These are phyloP conservation scores for Callipepla californica DNA, from an alignment of 2,113 vertebrate genomes.

Conservation along the genomic window DNA sequence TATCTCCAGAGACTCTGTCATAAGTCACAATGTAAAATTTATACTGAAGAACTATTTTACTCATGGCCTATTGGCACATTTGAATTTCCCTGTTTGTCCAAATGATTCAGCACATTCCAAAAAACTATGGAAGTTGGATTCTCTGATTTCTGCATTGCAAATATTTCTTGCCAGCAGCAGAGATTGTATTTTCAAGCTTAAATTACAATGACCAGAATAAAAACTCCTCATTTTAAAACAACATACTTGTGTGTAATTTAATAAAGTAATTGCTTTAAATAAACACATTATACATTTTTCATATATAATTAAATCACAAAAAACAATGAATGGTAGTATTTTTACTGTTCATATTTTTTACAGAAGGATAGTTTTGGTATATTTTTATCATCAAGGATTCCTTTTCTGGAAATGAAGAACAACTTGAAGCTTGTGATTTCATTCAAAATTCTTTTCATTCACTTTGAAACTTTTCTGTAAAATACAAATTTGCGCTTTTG, in stretches of 20 bases:
- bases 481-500: not conserved
- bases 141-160: not conserved
- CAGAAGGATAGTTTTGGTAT: conserved; percentile 40
- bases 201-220: not conserved
- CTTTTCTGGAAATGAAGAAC: conserved; percentile 30
- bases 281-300: not conserved
- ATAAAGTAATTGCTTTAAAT: not conserved
- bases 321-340: not conserved
- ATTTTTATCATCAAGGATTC: not conserved
- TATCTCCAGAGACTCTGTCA: not conserved
- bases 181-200: not conserved
- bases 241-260: not conserved
- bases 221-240: not conserved
- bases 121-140: not conserved
- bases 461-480: conserved; percentile 25
- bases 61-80: not conserved
- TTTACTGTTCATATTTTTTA: not conserved
- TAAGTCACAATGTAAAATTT: not conserved
- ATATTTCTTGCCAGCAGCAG: not conserved
- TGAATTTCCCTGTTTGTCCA: not conserved
- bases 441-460: conserved; percentile 21
- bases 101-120: not conserved
- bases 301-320: not conserved
- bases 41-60: not conserved
- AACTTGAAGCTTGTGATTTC: not conserved